These are phyloP conservation scores for Fragum sueziense DNA, from an alignment of 2,888 invertebrate genomes.

Conservation along the genomic window DNA sequence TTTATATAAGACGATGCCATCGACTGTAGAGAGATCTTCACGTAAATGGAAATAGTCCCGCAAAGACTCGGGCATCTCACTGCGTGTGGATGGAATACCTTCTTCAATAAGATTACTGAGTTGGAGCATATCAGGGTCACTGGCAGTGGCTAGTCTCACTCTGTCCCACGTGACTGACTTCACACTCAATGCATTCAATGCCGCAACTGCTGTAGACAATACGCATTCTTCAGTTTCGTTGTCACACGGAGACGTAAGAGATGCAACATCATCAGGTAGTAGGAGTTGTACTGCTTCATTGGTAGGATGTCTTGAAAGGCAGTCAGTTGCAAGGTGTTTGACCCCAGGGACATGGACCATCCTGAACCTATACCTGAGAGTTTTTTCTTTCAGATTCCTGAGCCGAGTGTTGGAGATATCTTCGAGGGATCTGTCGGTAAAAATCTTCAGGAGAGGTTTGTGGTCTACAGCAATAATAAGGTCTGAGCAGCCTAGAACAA, in stretches of 20 bases:
- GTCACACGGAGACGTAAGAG: background rate
- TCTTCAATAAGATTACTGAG: constrained; percentile 35
- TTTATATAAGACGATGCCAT: too few species aligned
- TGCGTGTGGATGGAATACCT: constrained; percentile 30
- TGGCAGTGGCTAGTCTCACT: too few species aligned
- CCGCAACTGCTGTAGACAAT: constrained; percentile 11
- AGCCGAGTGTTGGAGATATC: constrained; percentile 58
- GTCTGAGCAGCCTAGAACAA: constrained; percentile 48
- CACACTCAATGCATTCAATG: constrained; percentile 11
- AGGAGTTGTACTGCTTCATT: constrained; percentile 8
- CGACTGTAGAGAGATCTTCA: too few species aligned
- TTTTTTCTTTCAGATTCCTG: constrained; percentile 65
- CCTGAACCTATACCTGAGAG: constrained; percentile 52
- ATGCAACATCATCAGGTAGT: constrained; percentile 25
- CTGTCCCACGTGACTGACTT: constrained; percentile 61
- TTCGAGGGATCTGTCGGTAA: constrained; percentile 49
- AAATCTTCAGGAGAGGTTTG: constrained; percentile 51
- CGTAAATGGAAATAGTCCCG: too few species aligned
- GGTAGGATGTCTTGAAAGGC: constrained; percentile 37
- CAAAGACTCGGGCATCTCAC: constrained; percentile 29
- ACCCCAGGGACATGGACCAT: constrained; percentile 58
- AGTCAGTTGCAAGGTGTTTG: constrained; percentile 19
- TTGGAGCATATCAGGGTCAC: too few species aligned
- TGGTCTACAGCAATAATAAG: constrained; percentile 57
- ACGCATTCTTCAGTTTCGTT: background rate